phyloP scores from a whole-genome alignment of 37 sponge, comb jelly and placozoan genomes.

The Crambe crambe region DNA sequence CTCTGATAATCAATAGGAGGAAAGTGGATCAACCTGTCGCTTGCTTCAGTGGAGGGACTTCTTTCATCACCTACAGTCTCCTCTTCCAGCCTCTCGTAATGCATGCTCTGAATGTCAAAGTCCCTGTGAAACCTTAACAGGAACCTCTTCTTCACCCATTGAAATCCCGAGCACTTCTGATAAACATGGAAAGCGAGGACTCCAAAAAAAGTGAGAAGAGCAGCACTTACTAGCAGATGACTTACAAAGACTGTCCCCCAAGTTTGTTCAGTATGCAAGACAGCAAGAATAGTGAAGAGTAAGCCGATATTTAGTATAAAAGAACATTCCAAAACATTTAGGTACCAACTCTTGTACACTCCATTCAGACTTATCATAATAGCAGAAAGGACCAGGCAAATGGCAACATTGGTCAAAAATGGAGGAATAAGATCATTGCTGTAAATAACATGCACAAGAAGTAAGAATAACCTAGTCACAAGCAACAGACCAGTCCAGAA shows the following conservation, averaged over 20 bases:
- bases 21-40: no score
- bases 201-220: background rate
- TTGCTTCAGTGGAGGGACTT: no score
- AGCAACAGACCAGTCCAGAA: slow-evolving; percentile 22
- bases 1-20: no score
- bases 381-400: background rate
- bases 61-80: no score
- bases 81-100: background rate
- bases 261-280: background rate
- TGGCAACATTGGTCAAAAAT: background rate
- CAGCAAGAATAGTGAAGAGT: background rate
- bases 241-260: background rate
- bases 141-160: no score
- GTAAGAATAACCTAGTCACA: background rate
- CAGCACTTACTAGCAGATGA: background rate
- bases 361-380: background rate
- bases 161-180: background rate
- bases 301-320: slow-evolving; percentile 1
- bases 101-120: background rate
- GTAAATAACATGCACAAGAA: background rate
- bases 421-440: no score
- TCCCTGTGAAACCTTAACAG: background rate
- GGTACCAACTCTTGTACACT: background rate
- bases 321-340: slow-evolving; percentile 2
- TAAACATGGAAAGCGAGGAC: background rate